Conservation (phyloP, 2,888 invertebrate genomes). For the Tetramorium bicarinatum region DNA sequence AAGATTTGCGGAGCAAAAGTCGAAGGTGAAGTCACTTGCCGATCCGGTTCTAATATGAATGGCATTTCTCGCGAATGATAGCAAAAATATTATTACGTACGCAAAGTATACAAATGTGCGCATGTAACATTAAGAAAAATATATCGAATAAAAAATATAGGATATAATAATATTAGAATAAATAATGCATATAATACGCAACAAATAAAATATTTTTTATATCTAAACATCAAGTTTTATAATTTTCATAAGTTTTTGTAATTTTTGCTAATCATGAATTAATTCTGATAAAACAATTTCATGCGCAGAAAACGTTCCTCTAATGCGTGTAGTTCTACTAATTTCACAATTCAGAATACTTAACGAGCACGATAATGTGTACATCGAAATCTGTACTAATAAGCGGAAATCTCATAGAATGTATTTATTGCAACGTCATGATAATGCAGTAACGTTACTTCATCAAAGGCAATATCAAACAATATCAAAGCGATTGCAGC, state of each 20-base stretch:
- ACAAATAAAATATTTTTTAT: neutral
- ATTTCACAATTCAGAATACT: slow-evolving; percentile 8
- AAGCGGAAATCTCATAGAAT: neutral
- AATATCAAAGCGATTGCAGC: slow-evolving; percentile 39
- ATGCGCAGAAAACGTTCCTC: neutral
- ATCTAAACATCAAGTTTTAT: neutral
- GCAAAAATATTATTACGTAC: slow-evolving; percentile 6
- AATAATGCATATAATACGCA: neutral
- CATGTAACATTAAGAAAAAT: neutral
- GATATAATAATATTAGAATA: neutral
- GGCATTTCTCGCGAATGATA: neutral
- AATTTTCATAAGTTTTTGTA: too few species aligned
- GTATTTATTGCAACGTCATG: neutral
- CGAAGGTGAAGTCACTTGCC: slow-evolving; percentile 12
- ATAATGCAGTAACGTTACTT: slow-evolving; percentile 29
- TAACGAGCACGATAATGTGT: neutral
- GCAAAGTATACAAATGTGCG: neutral
- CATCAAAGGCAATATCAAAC: slow-evolving; percentile 44
- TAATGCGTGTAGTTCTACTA: neutral
- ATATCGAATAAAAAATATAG: neutral
- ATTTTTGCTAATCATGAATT: neutral
- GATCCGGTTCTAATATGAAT: neutral
- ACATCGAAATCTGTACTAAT: slow-evolving; percentile 3
- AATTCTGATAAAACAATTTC: neutral
- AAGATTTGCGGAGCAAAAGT: slow-evolving; percentile 46